These are phyloP conservation scores for Cylindroiulus punctatus DNA, from an alignment of 2,888 invertebrate genomes.

Conservation along the genomic window DNA sequence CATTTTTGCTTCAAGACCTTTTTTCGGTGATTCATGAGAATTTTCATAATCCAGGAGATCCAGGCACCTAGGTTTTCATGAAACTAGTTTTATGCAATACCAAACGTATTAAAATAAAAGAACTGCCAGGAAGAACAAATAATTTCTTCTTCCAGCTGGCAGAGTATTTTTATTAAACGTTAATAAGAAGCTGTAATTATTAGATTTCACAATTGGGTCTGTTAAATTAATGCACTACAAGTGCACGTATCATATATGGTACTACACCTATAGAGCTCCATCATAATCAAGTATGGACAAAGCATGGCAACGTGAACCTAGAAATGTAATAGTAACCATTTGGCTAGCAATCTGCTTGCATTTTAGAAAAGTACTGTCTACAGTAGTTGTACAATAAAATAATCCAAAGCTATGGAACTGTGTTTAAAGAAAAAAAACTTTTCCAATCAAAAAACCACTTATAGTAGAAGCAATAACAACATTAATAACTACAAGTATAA, in stretches of 20 bases:
- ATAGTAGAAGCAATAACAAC: neutral
- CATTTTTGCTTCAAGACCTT: neutral
- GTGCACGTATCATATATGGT: too few relatives aligned
- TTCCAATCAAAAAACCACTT: neutral
- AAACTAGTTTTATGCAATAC: neutral
- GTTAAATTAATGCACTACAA: constrained; percentile 24
- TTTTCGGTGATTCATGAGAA: neutral
- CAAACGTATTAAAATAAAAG: neutral
- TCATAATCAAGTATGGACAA: neutral
- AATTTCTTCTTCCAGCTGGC: neutral
- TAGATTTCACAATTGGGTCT: neutral
- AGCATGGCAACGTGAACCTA: neutral
- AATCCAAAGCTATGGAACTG: neutral
- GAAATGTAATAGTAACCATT: neutral
- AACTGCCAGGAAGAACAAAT: neutral
- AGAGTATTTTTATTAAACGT: neutral
- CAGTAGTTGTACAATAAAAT: neutral
- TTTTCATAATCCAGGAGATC: neutral
- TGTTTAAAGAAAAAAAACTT: neutral
- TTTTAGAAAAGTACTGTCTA: neutral
- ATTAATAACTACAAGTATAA: neutral
- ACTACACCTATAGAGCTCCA: neutral
- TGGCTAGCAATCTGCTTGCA: neutral
- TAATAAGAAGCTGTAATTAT: neutral
- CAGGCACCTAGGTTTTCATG: neutral